Conservation (phyloP, 1,140 invertebrate species). For the Drosophila dunni region DNA sequence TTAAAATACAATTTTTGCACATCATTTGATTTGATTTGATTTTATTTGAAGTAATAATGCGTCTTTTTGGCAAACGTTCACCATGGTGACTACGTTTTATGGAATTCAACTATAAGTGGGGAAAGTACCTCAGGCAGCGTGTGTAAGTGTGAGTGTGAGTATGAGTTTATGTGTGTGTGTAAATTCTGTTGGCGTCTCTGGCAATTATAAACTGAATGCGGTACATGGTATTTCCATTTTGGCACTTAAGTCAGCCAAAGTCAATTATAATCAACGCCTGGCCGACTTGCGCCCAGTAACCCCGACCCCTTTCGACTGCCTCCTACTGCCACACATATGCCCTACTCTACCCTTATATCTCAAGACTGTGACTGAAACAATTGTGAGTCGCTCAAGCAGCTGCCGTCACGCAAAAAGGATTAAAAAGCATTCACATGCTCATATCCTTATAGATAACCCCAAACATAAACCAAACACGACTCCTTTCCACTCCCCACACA, state of each 20-base stretch:
- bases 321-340: background rate
- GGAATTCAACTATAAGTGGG: constrained; percentile 23
- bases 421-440: constrained; percentile 61
- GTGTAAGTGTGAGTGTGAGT: background rate
- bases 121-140: constrained; percentile 33
- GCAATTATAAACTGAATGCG: constrained; percentile 53
- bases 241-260: constrained; percentile 80
- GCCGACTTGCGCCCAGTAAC: background rate
- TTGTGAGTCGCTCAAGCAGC: constrained; percentile 37
- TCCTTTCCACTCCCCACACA: background rate
- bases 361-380: constrained; percentile 34
- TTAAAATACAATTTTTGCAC: constrained; percentile 73
- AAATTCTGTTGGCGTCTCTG: constrained; percentile 35
- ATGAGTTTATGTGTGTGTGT: constrained; percentile 13
- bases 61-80: constrained; percentile 32
- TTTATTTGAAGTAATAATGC: constrained; percentile 33
- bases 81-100: constrained; percentile 10
- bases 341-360: background rate
- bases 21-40: constrained; percentile 51
- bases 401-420: constrained; percentile 66
- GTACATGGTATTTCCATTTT: constrained; percentile 77
- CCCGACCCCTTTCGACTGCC: background rate
- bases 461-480: background rate
- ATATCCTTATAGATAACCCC: constrained; percentile 29
- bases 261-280: constrained; percentile 78